These are phyloP conservation scores for Glaucopsyche alexis DNA, from an alignment of 2,888 invertebrate species.

Conservation along the genomic window DNA sequence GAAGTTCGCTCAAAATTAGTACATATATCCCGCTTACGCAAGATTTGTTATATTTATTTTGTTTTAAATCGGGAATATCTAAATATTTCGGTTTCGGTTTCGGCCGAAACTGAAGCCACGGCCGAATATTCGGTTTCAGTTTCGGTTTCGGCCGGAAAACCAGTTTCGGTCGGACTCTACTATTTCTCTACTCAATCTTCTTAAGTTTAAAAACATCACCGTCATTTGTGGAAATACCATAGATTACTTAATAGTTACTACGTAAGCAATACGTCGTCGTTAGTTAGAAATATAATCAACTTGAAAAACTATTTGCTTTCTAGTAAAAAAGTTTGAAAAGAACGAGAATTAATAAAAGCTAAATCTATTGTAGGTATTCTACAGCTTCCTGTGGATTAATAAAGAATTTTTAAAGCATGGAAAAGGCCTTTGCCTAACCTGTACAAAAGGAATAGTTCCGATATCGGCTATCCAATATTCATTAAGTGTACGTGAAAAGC, in stretches of 20 bases:
- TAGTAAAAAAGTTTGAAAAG: neutral
- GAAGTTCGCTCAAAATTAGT: slow-evolving; percentile 13
- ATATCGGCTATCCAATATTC: slow-evolving; percentile 26
- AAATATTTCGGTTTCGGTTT: too few species aligned
- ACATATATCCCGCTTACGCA: neutral
- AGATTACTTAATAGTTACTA: too few species aligned
- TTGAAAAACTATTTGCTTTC: neutral
- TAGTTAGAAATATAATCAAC: too few species aligned
- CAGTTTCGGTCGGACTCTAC: too few species aligned
- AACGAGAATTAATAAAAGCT: neutral
- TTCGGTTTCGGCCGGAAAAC: too few species aligned
- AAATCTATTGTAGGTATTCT: neutral
- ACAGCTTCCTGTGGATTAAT: slow-evolving; percentile 7
- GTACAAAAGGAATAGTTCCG: slow-evolving; percentile 5
- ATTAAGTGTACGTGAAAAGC: slow-evolving; percentile 25
- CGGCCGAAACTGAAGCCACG: too few species aligned
- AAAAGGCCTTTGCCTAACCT: slow-evolving; percentile 14
- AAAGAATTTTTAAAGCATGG: slow-evolving; percentile 6
- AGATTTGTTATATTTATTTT: neutral
- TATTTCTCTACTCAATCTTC: too few species aligned
- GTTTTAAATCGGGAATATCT: too few species aligned
- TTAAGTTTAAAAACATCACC: too few species aligned
- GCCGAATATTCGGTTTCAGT: too few species aligned
- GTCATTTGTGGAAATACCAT: too few species aligned
- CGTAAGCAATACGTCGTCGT: too few species aligned